These are phyloP conservation scores for Formica selysi DNA, from an alignment of 1,140 invertebrate species.

Conservation along the genomic window DNA sequence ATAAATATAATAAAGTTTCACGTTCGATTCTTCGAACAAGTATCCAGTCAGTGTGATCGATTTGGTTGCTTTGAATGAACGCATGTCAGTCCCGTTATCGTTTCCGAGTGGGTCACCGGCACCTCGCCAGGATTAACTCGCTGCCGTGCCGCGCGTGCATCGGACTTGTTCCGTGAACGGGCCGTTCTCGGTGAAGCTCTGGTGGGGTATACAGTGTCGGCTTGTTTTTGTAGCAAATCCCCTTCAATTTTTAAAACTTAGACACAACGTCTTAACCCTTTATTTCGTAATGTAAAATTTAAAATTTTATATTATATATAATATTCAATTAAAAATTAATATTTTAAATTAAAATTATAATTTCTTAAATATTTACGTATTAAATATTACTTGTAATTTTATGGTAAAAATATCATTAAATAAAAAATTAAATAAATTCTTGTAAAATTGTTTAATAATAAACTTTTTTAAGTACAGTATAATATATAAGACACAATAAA, in stretches of 20 bases:
- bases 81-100: constrained; percentile 83
- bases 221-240: constrained; percentile 23
- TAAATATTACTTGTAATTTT: neutral
- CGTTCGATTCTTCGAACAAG: neutral
- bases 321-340: neutral
- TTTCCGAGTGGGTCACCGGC: constrained; percentile 84
- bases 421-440: neutral
- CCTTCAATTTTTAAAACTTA: neutral
- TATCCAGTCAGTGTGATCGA: constrained; percentile 33
- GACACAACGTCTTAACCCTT: neutral
- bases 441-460: neutral
- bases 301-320: neutral
- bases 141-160: constrained; percentile 75
- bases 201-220: constrained; percentile 75
- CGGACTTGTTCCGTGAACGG: constrained; percentile 65
- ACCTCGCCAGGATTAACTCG: constrained; percentile 73
- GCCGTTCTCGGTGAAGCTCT: constrained; percentile 66
- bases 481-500: neutral
- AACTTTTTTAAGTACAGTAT: neutral
- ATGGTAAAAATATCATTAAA: neutral
- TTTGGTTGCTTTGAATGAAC: constrained; percentile 73
- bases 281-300: constrained; percentile 1
- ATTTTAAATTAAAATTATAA: neutral
- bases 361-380: neutral
- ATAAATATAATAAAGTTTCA: neutral